Base-by-base conservation (phyloP, 2,888 invertebrate genomes). In the Altica lythri region DNA sequence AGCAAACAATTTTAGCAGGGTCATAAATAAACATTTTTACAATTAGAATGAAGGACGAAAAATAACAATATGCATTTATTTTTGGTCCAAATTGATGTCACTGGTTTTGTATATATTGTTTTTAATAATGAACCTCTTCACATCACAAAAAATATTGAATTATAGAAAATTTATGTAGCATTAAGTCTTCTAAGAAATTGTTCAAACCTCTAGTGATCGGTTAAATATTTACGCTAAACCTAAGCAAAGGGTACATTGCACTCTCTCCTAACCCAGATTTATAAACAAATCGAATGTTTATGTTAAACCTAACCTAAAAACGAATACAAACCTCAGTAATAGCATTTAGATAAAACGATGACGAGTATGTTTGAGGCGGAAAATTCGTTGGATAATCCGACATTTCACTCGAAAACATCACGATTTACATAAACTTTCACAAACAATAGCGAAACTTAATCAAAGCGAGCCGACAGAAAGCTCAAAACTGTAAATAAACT, bases 361-460 rank as follows among this genome's bases (percentile, higher is more conserved):
- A 75, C n/a, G 75, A 75, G 61, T 75, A 75, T 1, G 74, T 74
- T 55, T 73, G 74, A 10, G 76, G 76, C 10, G 76, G 76, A 65
- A 76, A 76, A 62, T 66, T 60, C 32, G 64, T 66, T 18, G 46
- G 46, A 50, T 52, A 47, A 37, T 63, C 61, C 44, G 63, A 61
- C 65, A 65, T 65, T 40, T 18, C 61, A 35, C 32, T 22, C 32
- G 32, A 49, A 19, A 38, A 13, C 29, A 38, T 30, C 9, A 16
- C 27, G 16, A 25, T 35, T 16, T 35, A 10, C 10, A 10, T 35
- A 35, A 34, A 46, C 35, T 25, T 25, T 25, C 22, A 40, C 16
- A 14, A 19, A 16, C 27, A 32, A 19, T 22, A 2, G 8, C 10
- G 12, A 32, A 38, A 35, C 35, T 14, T 6, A 35, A 35, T 14